Evolutionary conservation across 2,113 vertebrate species (phyloP).

Genomic region (Donacobius atricapilla): DNA sequence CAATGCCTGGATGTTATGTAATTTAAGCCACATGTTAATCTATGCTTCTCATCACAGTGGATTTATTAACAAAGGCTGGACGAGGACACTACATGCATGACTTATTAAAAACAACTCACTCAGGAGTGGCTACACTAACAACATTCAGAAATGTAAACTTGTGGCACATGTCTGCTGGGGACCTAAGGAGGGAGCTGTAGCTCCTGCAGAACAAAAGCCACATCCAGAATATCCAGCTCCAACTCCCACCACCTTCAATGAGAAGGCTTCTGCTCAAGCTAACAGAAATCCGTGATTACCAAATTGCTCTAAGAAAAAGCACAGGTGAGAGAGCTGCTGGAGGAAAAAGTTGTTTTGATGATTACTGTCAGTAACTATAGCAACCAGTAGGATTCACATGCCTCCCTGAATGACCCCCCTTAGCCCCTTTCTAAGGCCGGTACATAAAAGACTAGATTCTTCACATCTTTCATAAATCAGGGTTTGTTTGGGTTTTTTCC

Average conservation of each 20-base stretch:
- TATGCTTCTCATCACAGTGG: neutral
- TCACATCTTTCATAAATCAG: neutral
- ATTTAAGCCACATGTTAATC: slow-evolving; percentile 34
- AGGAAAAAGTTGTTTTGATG: neutral
- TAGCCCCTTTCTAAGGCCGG: neutral
- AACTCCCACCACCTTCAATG: neutral
- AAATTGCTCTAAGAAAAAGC: neutral
- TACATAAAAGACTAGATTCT: neutral
- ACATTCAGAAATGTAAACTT: neutral
- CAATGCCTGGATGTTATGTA: neutral
- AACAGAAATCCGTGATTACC: neutral
- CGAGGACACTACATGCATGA: neutral
- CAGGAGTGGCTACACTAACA: neutral
- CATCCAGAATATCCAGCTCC: neutral
- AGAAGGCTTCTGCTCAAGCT: neutral
- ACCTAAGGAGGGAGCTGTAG: neutral
- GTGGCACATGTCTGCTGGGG: neutral
- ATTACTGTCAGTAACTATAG: neutral
- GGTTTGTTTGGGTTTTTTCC: neutral
- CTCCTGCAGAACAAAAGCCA: neutral
- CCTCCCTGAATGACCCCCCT: neutral
- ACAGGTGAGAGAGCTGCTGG: neutral
- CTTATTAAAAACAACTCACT: neutral
- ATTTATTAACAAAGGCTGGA: slow-evolving; percentile 4
- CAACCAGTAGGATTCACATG: neutral